Conservation (phyloP, 2,797 vertebrate species). For the Vespertilio murinus region DNA sequence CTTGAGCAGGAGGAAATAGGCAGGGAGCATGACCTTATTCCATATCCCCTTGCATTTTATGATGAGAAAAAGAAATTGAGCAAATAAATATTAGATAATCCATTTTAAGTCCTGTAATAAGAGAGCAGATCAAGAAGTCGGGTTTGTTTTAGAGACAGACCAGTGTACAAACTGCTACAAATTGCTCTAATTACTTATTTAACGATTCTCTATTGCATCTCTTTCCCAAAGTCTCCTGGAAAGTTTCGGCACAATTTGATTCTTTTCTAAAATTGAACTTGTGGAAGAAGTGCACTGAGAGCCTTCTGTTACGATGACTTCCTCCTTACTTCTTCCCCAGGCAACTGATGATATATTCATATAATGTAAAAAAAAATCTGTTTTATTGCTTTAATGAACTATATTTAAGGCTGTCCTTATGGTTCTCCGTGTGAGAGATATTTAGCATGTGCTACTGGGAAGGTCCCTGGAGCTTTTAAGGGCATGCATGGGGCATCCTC, state of each 20-base stretch:
- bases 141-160: background rate
- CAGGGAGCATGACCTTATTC: too few species aligned
- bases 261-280: background rate
- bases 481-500: background rate
- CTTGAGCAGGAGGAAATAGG: background rate
- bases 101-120: background rate
- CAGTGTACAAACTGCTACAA: background rate
- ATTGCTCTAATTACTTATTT: background rate
- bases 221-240: background rate
- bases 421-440: background rate
- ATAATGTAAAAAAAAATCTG: background rate
- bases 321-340: background rate
- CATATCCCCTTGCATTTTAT: background rate
- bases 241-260: background rate
- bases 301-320: background rate
- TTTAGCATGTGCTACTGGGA: background rate
- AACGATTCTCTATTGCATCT: background rate
- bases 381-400: background rate
- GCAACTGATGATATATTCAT: background rate
- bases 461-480: background rate
- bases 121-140: background rate
- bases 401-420: background rate
- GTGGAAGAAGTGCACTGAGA: background rate
- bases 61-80: background rate
- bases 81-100: background rate